A percentile compares a stretch with the other conserved stretches of the same genome.
phyloP scores from a whole-genome alignment of 2,888 invertebrate species.

The Xanthia icteritia region DNA sequence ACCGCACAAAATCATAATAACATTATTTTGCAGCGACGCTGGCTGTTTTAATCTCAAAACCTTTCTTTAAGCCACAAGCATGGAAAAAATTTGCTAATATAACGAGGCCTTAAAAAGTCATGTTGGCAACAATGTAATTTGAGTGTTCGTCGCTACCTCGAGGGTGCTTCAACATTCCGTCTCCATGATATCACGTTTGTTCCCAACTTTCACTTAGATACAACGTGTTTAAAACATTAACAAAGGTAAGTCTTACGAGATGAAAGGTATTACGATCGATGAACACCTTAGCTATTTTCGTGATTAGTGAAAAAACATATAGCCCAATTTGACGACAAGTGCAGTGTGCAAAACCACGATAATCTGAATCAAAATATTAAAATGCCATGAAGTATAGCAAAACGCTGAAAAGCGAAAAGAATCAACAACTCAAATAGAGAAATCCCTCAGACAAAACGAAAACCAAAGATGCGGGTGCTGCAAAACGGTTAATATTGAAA shows the following conservation, averaged over 20 bases:
- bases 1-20: constrained; percentile 25
- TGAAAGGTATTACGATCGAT: constrained; percentile 22
- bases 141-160: constrained; percentile 58
- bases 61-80: constrained; percentile 41
- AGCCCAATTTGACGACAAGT: background rate
- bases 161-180: constrained; percentile 64
- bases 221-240: constrained; percentile 47
- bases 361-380: background rate
- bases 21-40: constrained; percentile 35
- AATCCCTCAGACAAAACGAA: constrained; percentile 46
- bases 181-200: constrained; percentile 62
- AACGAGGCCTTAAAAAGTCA: constrained; percentile 64
- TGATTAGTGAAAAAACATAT: background rate
- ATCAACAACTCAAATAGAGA: constrained; percentile 49
- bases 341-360: background rate
- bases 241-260: constrained; percentile 31
- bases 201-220: constrained; percentile 51
- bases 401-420: constrained; percentile 25
- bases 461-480: constrained; percentile 29
- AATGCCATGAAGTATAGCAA: constrained; percentile 15
- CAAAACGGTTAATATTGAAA: constrained; percentile 55
- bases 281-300: constrained; percentile 10
- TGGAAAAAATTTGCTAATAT: constrained; percentile 56
- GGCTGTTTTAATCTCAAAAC: constrained; percentile 22
- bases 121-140: constrained; percentile 70